A percentile compares a stretch with the other conserved stretches of the same genome.
These are phyloP conservation scores for Philaethria dido DNA, from an alignment of 2,888 invertebrate genomes.

Conservation along the genomic window DNA sequence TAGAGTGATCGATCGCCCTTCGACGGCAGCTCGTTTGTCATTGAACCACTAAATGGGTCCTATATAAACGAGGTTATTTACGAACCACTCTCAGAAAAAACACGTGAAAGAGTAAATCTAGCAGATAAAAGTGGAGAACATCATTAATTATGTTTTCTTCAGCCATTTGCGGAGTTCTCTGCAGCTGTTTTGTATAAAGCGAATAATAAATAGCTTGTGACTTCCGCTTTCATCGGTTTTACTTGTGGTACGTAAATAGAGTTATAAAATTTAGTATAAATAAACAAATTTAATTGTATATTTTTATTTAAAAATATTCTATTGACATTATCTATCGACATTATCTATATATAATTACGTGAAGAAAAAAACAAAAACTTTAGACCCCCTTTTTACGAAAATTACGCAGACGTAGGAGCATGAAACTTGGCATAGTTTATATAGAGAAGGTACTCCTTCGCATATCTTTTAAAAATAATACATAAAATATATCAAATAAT, in stretches of 20 bases:
- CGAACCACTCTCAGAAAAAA: constrained; percentile 64
- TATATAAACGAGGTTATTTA: constrained; percentile 72
- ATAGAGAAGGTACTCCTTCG: too few relatives aligned
- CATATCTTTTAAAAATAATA: too few relatives aligned
- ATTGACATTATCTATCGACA: too few relatives aligned
- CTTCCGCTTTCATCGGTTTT: constrained; percentile 36
- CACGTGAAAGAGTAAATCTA: constrained; percentile 67
- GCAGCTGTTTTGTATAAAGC: constrained; percentile 46
- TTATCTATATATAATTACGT: too few relatives aligned
- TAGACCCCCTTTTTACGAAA: too few relatives aligned
- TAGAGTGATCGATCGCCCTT: constrained; percentile 71
- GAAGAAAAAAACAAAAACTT: too few relatives aligned
- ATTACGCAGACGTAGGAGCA: too few relatives aligned
- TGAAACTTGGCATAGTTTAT: too few relatives aligned
- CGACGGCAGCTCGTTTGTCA: constrained; percentile 74
- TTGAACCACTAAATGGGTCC: constrained; percentile 70
- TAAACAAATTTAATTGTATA: not conserved
- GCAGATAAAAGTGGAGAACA: constrained; percentile 66
- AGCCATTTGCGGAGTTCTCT: constrained; percentile 46
- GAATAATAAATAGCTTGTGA: constrained; percentile 45
- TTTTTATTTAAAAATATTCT: too few relatives aligned
- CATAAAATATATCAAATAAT: too few relatives aligned
- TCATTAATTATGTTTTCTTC: constrained; percentile 68
- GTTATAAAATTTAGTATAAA: too few relatives aligned
- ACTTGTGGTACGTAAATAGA: constrained; percentile 30